Conservation (phyloP, 2,888 invertebrate species). For the Trissolcus brochymenae region DNA sequence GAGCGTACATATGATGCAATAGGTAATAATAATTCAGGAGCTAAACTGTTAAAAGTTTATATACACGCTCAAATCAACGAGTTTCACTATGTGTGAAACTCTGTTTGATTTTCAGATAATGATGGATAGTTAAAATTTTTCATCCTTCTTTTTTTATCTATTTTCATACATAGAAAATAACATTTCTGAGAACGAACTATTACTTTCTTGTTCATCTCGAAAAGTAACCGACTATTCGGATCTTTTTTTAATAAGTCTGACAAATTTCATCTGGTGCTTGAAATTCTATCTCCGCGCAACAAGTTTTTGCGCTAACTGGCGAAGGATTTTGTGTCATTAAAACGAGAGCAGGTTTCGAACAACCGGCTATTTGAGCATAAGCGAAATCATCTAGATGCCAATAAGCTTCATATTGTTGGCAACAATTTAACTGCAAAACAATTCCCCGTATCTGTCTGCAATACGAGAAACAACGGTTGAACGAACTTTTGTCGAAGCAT, state of each 20-base stretch:
- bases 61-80: constrained; percentile 23
- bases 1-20: constrained; percentile 26
- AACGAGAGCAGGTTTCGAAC: constrained; percentile 4
- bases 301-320: too few relatives aligned
- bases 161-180: too few relatives aligned
- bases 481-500: constrained; percentile 48
- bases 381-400: constrained; percentile 30
- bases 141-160: too few relatives aligned
- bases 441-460: constrained; percentile 25
- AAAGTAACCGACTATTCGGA: too few relatives aligned
- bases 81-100: constrained; percentile 40
- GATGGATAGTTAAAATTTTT: constrained; percentile 22
- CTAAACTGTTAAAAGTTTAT: constrained; percentile 1
- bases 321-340: background rate
- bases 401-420: constrained; percentile 22
- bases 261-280: background rate
- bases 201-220: too few relatives aligned
- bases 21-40: constrained; percentile 35
- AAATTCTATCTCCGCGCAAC: background rate
- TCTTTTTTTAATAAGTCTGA: too few relatives aligned
- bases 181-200: too few relatives aligned
- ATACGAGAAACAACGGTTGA: constrained; percentile 46
- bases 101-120: constrained; percentile 24
- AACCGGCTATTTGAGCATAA: background rate
- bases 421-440: constrained; percentile 35